Evolutionary conservation across 2,797 vertebrate genomes (phyloP).

Genomic region (Sternarchorhynchus goeldii): DNA sequence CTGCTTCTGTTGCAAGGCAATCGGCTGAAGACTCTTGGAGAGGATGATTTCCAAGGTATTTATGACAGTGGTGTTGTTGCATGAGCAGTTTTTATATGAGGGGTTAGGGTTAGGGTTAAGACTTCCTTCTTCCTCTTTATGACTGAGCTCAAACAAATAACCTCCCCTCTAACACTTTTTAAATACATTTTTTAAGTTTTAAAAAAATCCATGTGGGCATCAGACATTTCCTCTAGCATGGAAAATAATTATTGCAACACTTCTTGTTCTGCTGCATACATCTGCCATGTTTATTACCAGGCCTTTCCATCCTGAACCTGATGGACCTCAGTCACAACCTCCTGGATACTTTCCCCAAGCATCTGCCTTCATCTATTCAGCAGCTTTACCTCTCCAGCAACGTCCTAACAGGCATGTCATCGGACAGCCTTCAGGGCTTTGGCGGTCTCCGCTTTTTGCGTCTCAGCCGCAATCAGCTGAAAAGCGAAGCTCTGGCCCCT

Average conservation of each 20-base stretch:
- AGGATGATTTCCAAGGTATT: constrained; percentile 70
- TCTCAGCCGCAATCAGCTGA: constrained; percentile 70
- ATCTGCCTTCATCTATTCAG: constrained; percentile 72
- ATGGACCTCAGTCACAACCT: constrained; percentile 75
- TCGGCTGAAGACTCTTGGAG: constrained; percentile 66
- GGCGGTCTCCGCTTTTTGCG: constrained; percentile 69
- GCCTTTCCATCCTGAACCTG: constrained; percentile 67
- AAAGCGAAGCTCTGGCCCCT: constrained; percentile 53
- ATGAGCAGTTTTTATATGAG: not conserved
- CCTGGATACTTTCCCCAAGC: constrained; percentile 66
- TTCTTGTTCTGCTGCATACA: constrained; percentile 16
- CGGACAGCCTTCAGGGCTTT: constrained; percentile 67
- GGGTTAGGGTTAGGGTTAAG: no score
- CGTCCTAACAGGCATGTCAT: constrained; percentile 61
- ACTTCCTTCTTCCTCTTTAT: not conserved
- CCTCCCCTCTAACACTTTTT: not conserved
- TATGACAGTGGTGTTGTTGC: not conserved
- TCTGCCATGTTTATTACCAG: constrained; percentile 58
- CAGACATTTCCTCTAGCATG: not conserved
- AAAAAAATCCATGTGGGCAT: not conserved
- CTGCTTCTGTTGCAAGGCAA: constrained; percentile 80
- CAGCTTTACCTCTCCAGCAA: constrained; percentile 80
- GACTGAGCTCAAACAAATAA: constrained; percentile 9
- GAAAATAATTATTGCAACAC: constrained; percentile 11
- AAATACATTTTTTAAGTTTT: not conserved